Percentiles rank a stretch among this genome's conserved stretches.
phyloP scores from a whole-genome alignment of 1,140 invertebrate species.

The Chionoecetes opilio region DNA sequence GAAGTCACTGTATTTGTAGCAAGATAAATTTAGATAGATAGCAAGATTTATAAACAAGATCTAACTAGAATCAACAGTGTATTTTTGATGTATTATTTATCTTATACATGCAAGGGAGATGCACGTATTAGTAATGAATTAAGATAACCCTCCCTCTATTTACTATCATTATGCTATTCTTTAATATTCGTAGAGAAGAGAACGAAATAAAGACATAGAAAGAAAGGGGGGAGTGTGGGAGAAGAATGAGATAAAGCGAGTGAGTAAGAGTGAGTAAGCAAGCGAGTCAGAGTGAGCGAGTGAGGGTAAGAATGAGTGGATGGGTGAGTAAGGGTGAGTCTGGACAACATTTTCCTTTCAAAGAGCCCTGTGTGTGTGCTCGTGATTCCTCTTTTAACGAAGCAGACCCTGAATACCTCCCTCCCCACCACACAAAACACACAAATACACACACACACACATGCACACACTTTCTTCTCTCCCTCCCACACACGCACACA shows the following conservation, averaged over 20 bases:
- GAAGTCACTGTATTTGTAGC: too few relatives aligned
- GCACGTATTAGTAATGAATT: too few relatives aligned
- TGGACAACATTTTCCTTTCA: neutral
- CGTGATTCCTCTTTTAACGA: too few relatives aligned
- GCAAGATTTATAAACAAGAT: too few relatives aligned
- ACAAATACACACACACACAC: neutral
- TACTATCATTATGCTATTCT: too few relatives aligned
- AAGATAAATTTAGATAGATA: neutral
- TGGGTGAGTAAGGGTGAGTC: conserved; percentile 45
- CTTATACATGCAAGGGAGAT: too few relatives aligned
- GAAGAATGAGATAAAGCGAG: neutral
- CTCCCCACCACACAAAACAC: neutral
- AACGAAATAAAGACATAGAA: neutral
- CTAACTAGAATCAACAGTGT: too few relatives aligned
- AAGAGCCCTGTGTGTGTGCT: neutral
- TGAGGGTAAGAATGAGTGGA: conserved; percentile 33
- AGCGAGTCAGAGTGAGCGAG: neutral
- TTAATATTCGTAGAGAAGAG: too few relatives aligned
- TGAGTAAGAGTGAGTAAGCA: neutral
- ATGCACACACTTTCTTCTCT: too few relatives aligned
- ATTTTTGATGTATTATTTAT: too few relatives aligned
- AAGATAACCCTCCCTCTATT: too few relatives aligned
- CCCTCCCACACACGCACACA: too few relatives aligned
- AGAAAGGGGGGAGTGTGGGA: neutral
- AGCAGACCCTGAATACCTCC: neutral